These are phyloP conservation scores for Cataglyphis rosenhaueri DNA, from an alignment of 2,888 invertebrate species.

Conservation along the genomic window DNA sequence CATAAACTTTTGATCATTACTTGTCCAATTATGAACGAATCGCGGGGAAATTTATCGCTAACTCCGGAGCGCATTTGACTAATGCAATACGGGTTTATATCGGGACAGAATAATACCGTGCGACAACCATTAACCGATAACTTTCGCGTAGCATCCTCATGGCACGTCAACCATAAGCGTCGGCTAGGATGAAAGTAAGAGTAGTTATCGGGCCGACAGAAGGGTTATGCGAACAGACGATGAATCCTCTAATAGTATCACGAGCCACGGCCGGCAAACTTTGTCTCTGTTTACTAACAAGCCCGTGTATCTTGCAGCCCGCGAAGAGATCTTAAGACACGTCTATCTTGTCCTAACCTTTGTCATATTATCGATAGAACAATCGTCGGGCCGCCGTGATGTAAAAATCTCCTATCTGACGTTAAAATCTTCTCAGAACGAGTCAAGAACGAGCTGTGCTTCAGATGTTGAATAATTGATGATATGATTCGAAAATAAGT, in stretches of 20 bases:
- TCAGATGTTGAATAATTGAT: slow-evolving; percentile 30
- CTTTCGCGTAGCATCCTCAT: slow-evolving; percentile 46
- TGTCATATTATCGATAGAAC: slow-evolving; percentile 58
- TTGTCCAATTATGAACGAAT: slow-evolving; percentile 1
- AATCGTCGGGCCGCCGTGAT: neutral
- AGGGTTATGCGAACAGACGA: slow-evolving; percentile 57
- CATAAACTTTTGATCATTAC: neutral
- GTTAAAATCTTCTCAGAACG: neutral
- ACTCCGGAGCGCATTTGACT: neutral
- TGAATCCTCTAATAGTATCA: slow-evolving; percentile 70
- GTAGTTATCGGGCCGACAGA: slow-evolving; percentile 49
- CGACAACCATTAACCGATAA: slow-evolving; percentile 67
- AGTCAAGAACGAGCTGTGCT: neutral
- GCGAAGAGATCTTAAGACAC: slow-evolving; percentile 64
- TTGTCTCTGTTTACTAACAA: slow-evolving; percentile 68
- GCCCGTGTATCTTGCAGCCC: slow-evolving; percentile 62
- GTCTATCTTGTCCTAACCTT: slow-evolving; percentile 49
- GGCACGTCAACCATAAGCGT: slow-evolving; percentile 8
- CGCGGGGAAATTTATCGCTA: slow-evolving; percentile 13
- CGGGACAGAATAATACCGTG: slow-evolving; percentile 50
- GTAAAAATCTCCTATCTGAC: too few relatives aligned
- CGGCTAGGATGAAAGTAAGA: slow-evolving; percentile 37
- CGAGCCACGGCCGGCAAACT: slow-evolving; percentile 67
- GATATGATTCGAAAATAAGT: slow-evolving; percentile 3
- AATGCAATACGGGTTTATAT: slow-evolving; percentile 33